Conservation (phyloP, 2,113 vertebrate genomes). For the Meleagris gallopavo region DNA sequence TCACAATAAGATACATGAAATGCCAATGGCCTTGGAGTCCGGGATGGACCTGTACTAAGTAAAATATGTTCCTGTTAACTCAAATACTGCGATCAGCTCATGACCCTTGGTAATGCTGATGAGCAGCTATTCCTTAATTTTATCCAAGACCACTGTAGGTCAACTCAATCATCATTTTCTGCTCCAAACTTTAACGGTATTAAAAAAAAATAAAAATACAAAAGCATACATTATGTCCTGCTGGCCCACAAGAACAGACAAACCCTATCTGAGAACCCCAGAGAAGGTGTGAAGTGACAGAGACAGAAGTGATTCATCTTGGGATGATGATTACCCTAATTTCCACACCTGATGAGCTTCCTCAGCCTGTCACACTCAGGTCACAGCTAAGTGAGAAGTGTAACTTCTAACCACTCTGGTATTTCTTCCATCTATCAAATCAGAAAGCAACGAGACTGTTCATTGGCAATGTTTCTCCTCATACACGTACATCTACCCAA, state of each 20-base stretch:
- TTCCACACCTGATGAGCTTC: neutral
- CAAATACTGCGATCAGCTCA: neutral
- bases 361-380: neutral
- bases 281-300: neutral
- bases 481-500: neutral
- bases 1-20: neutral
- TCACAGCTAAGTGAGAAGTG: neutral
- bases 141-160: fast-evolving
- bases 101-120: neutral
- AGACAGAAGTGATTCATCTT: neutral
- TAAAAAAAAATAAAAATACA: neutral
- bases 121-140: neutral
- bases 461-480: neutral
- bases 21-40: neutral
- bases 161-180: neutral
- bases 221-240: neutral
- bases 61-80: neutral
- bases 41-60: neutral
- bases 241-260: neutral
- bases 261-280: neutral
- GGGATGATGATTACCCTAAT: neutral
- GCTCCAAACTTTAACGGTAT: neutral
- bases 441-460: neutral
- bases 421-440: neutral
- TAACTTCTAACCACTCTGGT: neutral